Percentiles rank a stretch among this genome's conserved stretches.
Evolutionary conservation across 2,113 vertebrate genomes (phyloP).

Genomic region (Malurus elegans): DNA sequence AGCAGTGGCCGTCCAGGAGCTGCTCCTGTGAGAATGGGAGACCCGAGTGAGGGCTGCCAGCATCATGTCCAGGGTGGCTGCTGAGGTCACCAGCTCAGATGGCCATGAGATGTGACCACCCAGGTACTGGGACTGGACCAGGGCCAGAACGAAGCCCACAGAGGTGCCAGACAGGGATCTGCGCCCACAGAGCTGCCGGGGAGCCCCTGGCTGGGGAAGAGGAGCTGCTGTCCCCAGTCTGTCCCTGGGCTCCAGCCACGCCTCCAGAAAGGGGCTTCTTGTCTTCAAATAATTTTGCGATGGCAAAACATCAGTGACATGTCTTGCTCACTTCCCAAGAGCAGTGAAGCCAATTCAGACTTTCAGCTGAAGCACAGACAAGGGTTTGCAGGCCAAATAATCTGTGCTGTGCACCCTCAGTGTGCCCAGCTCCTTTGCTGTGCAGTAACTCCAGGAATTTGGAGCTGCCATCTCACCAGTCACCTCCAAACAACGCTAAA

Average conservation of each 20-base stretch:
- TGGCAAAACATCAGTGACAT: rapidly evolving
- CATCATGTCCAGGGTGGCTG: rapidly evolving
- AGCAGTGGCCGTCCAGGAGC: rapidly evolving
- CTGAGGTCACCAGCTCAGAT: neutral
- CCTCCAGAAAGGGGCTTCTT: neutral
- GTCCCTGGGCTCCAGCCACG: neutral
- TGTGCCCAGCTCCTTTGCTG: neutral
- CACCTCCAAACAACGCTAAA: neutral
- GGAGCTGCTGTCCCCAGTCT: neutral
- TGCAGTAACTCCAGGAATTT: neutral
- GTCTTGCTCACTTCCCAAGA: neutral
- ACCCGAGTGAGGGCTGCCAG: rapidly evolving
- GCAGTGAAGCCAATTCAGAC: neutral
- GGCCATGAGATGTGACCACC: rapidly evolving
- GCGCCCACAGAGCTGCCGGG: rapidly evolving
- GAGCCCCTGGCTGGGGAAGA: neutral
- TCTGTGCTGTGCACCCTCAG: rapidly evolving
- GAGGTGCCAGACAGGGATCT: neutral
- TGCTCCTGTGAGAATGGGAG: neutral
- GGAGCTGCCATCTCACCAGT: neutral
- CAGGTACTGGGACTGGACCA: rapidly evolving
- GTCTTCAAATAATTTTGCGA: neutral
- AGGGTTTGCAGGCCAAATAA: neutral
- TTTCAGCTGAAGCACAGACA: rapidly evolving
- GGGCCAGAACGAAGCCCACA: neutral